These are phyloP conservation scores for Eubucco bourcierii DNA, from an alignment of 2,113 vertebrate species.

Conservation along the genomic window DNA sequence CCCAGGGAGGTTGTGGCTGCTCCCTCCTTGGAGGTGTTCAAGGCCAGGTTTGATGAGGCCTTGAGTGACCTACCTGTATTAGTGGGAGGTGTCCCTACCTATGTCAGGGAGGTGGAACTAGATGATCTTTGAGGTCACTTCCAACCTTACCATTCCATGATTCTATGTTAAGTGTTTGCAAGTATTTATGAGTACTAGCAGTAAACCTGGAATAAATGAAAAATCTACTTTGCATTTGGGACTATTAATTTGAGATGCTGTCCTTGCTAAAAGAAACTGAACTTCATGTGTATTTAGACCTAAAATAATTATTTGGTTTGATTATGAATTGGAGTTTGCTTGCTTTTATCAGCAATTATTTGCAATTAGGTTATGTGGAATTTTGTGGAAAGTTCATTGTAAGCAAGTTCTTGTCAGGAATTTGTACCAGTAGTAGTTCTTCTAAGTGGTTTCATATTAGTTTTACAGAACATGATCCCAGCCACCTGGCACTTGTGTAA, in stretches of 20 bases:
- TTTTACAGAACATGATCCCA: not conserved
- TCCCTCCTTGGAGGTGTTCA: no score
- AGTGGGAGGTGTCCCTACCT: no score
- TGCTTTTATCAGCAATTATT: not conserved
- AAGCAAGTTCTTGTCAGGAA: not conserved
- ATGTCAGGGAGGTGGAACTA: no score
- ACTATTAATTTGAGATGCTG: not conserved
- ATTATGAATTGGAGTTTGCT: not conserved
- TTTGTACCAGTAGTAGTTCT: not conserved
- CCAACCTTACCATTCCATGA: no score
- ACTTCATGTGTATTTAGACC: not conserved
- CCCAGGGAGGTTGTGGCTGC: no score
- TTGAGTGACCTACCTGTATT: no score
- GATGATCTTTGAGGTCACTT: no score
- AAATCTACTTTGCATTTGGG: not conserved
- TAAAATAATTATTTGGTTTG: not conserved
- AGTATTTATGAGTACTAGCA: not conserved
- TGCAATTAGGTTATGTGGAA: not conserved
- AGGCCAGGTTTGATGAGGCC: no score
- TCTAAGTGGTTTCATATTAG: not conserved
- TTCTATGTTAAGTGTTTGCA: not conserved
- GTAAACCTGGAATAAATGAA: not conserved
- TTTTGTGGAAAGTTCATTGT: not conserved
- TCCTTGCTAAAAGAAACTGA: not conserved
- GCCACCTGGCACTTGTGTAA: not conserved